Percentiles rank a stretch among this genome's conserved stretches.
phyloP scores from a whole-genome alignment of 2,113 vertebrate species.

The Myanophis thanlyinensis region DNA sequence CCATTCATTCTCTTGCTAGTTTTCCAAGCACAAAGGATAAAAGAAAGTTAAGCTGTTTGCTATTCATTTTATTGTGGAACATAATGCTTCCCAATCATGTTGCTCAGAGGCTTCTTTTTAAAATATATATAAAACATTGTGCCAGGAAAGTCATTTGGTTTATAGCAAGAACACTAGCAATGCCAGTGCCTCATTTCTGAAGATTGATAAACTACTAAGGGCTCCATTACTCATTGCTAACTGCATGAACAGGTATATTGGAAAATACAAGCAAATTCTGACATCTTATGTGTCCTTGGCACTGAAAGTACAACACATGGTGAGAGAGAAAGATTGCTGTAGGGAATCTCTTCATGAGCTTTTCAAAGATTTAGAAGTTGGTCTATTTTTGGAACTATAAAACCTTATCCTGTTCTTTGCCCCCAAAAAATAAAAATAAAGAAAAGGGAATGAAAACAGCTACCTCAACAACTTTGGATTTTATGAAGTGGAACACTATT shows the following conservation, averaged over 20 bases:
- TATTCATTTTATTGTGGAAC: neutral
- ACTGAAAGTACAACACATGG: neutral
- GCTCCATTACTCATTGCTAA: neutral
- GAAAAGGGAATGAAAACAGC: neutral
- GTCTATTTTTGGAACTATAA: constrained; percentile 24
- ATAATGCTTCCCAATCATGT: neutral
- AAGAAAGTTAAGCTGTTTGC: constrained; percentile 9
- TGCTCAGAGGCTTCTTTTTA: neutral
- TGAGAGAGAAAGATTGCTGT: neutral
- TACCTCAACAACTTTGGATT: neutral
- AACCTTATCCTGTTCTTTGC: neutral
- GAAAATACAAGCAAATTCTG: neutral
- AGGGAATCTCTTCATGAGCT: neutral
- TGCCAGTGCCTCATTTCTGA: neutral
- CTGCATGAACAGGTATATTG: neutral
- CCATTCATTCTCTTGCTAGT: constrained; percentile 2
- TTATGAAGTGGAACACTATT: neutral
- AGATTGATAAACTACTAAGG: neutral
- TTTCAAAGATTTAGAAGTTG: neutral
- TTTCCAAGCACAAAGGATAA: constrained; percentile 13
- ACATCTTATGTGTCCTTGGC: neutral
- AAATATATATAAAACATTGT: neutral
- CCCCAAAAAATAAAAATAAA: neutral
- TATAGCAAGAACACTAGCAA: neutral
- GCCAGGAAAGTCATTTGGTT: neutral